Conservation (phyloP, 2,888 invertebrate genomes). For the Drosophila quinaria region DNA sequence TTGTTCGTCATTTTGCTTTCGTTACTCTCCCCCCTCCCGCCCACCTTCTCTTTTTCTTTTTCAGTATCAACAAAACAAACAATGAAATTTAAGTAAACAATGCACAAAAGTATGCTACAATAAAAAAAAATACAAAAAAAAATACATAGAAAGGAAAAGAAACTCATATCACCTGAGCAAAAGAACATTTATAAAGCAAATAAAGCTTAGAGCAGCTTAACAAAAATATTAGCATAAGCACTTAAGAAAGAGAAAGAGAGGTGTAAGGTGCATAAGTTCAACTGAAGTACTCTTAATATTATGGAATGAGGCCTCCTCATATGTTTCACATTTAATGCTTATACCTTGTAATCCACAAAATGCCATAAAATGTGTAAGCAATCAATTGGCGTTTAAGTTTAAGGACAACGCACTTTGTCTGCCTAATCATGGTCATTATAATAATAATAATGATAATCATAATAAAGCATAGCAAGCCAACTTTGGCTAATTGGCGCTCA, state of each 20-base stretch:
- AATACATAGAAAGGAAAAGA: slow-evolving; percentile 10
- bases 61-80: slow-evolving; percentile 54
- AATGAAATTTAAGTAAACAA: slow-evolving; percentile 65
- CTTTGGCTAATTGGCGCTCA: slow-evolving; percentile 70
- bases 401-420: slow-evolving; percentile 12
- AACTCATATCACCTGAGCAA: slow-evolving; percentile 3
- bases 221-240: slow-evolving; percentile 17
- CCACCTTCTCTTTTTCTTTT: background rate
- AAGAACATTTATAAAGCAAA: slow-evolving; percentile 39
- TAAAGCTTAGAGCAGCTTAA: slow-evolving; percentile 40
- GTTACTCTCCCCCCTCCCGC: slow-evolving; percentile 17
- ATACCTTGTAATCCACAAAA: background rate
- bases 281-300: background rate
- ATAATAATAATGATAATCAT: slow-evolving; percentile 47
- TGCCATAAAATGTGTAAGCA: slow-evolving; percentile 46
- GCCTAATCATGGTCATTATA: slow-evolving; percentile 40
- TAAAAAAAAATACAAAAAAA: slow-evolving; percentile 14
- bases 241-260: slow-evolving; percentile 3
- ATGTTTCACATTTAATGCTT: slow-evolving; percentile 8
- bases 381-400: slow-evolving; percentile 56
- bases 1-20: slow-evolving; percentile 34
- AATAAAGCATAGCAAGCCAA: slow-evolving; percentile 51
- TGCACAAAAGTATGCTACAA: slow-evolving; percentile 56
- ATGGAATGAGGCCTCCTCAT: slow-evolving; percentile 1
- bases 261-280: slow-evolving; percentile 13